Evolutionary conservation across 2,113 vertebrate species (phyloP).

Genomic region (Sylvicapra grimmia): DNA sequence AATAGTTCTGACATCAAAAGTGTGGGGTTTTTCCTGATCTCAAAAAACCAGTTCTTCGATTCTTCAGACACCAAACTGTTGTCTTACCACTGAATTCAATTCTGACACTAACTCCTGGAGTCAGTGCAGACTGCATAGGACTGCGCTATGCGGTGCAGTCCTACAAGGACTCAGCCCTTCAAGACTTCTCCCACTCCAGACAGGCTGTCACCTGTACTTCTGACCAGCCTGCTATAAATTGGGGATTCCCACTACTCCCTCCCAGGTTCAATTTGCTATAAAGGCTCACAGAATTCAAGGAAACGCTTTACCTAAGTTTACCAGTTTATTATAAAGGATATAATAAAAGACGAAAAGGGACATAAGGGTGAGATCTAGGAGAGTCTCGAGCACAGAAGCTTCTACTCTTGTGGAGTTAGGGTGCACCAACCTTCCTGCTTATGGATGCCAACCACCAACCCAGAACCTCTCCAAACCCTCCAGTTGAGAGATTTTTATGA

Average conservation of each 20-base stretch:
- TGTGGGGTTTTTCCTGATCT: neutral
- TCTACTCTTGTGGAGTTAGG: neutral
- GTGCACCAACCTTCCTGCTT: neutral
- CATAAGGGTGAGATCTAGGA: neutral
- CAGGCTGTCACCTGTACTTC: neutral
- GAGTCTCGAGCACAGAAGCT: neutral
- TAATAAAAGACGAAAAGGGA: neutral
- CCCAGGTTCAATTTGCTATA: neutral
- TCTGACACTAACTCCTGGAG: neutral
- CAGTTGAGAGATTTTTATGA: neutral
- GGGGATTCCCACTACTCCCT: neutral
- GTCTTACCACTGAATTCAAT: neutral
- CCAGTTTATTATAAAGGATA: neutral
- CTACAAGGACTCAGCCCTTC: too few species aligned
- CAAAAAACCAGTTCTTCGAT: neutral
- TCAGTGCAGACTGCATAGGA: neutral
- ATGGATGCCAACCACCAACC: neutral
- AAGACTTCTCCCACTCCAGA: neutral
- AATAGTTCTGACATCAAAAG: neutral
- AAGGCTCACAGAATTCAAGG: neutral
- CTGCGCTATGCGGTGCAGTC: rapidly evolving
- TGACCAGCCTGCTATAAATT: neutral
- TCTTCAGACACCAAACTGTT: neutral
- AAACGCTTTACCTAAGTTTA: neutral
- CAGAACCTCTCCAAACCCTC: neutral